phyloP scores from a whole-genome alignment of 1,140 invertebrate genomes.

The Fopius arisanus region DNA sequence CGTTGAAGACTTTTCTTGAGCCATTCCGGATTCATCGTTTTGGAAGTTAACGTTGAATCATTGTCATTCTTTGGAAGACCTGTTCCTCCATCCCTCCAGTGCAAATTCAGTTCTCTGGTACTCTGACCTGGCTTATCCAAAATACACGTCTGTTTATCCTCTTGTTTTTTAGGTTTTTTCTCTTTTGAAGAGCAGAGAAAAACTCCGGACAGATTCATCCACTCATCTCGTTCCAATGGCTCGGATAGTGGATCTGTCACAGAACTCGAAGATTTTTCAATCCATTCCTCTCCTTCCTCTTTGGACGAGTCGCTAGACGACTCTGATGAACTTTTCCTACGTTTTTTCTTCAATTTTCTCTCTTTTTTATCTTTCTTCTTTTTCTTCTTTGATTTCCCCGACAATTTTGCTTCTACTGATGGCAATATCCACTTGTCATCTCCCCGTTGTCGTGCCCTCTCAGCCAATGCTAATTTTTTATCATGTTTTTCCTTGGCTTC shows the following conservation, averaged over 20 bases:
- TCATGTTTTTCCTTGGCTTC: slow-evolving; percentile 50
- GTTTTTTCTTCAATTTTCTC: slow-evolving; percentile 49
- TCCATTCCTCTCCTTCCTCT: slow-evolving; percentile 63
- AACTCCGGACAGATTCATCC: slow-evolving; percentile 60
- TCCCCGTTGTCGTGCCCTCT: slow-evolving; percentile 50
- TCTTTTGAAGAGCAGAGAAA: slow-evolving; percentile 58
- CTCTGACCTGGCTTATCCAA: slow-evolving; percentile 75
- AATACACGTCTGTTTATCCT: slow-evolving; percentile 65
- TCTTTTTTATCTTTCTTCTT: slow-evolving; percentile 44
- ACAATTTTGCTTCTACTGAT: slow-evolving; percentile 47
- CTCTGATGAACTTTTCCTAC: slow-evolving; percentile 30
- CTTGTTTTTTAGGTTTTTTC: slow-evolving; percentile 50
- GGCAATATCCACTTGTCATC: slow-evolving; percentile 62
- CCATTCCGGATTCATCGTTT: slow-evolving; percentile 66
- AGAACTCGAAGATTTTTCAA: slow-evolving; percentile 59
- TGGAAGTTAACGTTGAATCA: slow-evolving; percentile 34
- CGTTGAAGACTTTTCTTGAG: slow-evolving; percentile 68
- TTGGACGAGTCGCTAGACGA: slow-evolving; percentile 35
- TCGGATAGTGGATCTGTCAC: slow-evolving; percentile 41
- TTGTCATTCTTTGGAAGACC: slow-evolving; percentile 69
- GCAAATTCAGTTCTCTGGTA: slow-evolving; percentile 85
- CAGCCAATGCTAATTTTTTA: slow-evolving; percentile 43
- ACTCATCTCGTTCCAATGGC: slow-evolving; percentile 58
- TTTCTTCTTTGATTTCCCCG: slow-evolving; percentile 30
- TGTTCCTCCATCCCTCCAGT: slow-evolving; percentile 88